Base-by-base conservation (phyloP, 2,888 invertebrate genomes). In the Cephalotes varians region DNA sequence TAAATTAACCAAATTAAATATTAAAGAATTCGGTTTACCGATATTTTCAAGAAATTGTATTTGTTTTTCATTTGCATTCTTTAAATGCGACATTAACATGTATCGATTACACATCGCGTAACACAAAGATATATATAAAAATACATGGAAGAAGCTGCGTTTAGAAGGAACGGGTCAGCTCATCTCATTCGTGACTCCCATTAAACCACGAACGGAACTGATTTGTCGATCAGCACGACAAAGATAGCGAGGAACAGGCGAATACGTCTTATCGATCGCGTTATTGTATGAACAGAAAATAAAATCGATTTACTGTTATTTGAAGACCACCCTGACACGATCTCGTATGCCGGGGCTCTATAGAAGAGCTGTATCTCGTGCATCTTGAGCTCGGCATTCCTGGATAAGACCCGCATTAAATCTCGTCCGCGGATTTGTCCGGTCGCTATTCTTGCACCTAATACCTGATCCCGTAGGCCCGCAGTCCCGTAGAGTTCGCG, bases 401-500 rank as follows among this genome's bases (percentile, higher is more conserved):
- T 87, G 87, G 87, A 87, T 89, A 89, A 88, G 87, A 85, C 86
- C 89, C 83, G 82, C 89, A 89, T 88, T 88, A 89, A 88, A 88
- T 88, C 88, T 89, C 87, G 84, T 72, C 83, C 89, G 86, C 82
- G 83, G 89, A 88, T 88, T 87, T 85, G 86, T 85, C 83, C 84
- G 85, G 72, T 71, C 85, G 62, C 86, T 54, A 72, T 87, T 83
- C 87, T 65, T 82, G 81, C 84, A 84, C 81, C 86, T 92, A 92
- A 93, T 92, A 90, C 88, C 87, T 85, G 89, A 91, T 93, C 91
- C 92, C 92, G 91, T 91, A 88, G 64, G 82, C 87, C 86, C 88
- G 85, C 28, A 62, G 80, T 80, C 71, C 72, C 87, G 79, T 77
- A 69, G 72, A 81, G 87, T 87, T 85, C 89, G 89, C 90, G 91